phyloP scores from a whole-genome alignment of 2,113 vertebrate genomes.

The Synchiropus splendidus region DNA sequence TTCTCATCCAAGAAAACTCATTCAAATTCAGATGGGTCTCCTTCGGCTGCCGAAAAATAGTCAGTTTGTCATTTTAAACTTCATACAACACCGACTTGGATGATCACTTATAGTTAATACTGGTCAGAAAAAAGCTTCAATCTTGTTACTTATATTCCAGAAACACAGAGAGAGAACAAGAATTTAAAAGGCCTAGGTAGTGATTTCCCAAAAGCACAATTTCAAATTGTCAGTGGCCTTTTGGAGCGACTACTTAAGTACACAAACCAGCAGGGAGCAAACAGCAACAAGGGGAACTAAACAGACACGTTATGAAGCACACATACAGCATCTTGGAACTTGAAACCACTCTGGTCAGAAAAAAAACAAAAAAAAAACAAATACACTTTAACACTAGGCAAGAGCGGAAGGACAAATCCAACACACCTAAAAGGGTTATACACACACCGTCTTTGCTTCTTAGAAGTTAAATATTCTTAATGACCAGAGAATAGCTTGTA shows the following conservation, averaged over 20 bases:
- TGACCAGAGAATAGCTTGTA: constrained; percentile 32
- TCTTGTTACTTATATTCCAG: too few species aligned
- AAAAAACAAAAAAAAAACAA: constrained; percentile 18
- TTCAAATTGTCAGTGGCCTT: background rate
- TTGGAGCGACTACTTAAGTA: background rate
- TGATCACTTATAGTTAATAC: too few species aligned
- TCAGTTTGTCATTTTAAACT: too few species aligned
- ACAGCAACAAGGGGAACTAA: constrained; percentile 10
- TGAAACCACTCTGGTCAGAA: too few species aligned
- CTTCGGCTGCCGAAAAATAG: too few species aligned
- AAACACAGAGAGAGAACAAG: background rate
- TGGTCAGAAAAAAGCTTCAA: background rate
- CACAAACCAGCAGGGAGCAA: constrained; percentile 7
- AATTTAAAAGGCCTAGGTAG: background rate
- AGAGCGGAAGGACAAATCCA: constrained; percentile 50
- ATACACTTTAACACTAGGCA: constrained; percentile 33
- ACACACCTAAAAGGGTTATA: constrained; percentile 51
- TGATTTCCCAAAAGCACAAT: background rate
- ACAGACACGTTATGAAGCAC: constrained; percentile 21
- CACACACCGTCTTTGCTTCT: constrained; percentile 49
- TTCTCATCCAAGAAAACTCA: too few species aligned
- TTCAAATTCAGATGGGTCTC: too few species aligned
- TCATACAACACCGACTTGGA: too few species aligned
- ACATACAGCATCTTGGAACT: constrained; percentile 27
- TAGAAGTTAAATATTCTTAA: constrained; percentile 39